Evolutionary conservation across 2,797 vertebrate species (phyloP), one percentile per base, ranked within the genome.

Genomic region (Falco biarmicus): DNA sequence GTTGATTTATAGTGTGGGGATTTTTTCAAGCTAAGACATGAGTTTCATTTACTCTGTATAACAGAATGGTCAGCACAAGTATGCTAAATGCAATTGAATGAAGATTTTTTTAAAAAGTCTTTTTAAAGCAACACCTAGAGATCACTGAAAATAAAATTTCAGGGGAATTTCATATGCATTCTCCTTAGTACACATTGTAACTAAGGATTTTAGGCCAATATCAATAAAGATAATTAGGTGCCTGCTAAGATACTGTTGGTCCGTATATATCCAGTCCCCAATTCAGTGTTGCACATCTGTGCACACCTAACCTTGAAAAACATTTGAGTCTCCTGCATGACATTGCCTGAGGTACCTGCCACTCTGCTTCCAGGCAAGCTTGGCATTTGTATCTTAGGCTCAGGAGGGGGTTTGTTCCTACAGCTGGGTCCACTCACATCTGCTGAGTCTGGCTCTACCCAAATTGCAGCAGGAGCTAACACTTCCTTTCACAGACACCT

Each of bases 381-480:
- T 7, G 4, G 47, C 19, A 18, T 79, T 57, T 61, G 3, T 37
- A 28, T 73, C n/a, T 65, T 9, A 61, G 54, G 15, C 13, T 76
- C 16, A 57, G 50, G 50, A 83, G 74, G 4, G 8, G 5, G 4
- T 69, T 82, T 87, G 5, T 34, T 79, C 31, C 68, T 76, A 53
- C 25, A 57, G 45, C 31, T 39, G 11, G 7, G 5, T 56, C 31
- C 2, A 2, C 37, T 61, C 32, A 25, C 0, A 0, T 43, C n/a
- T 60, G 12, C 47, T 48, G n/a, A 65, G 66, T 61, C 60, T 41
- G 29, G 3, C 59, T 73, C 4, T 65, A 69, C 32, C 19, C 31
- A 59, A 63, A 53, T 13, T 37, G 12, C 69, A 77, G 51, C 28
- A 70, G 56, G 25, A 85, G 11, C 6, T 64, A 56, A 39, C 51